Evolutionary conservation across 2,888 invertebrate species (phyloP), one percentile per base, ranked within the genome.

Genomic region (Drosophila algonquin): DNA sequence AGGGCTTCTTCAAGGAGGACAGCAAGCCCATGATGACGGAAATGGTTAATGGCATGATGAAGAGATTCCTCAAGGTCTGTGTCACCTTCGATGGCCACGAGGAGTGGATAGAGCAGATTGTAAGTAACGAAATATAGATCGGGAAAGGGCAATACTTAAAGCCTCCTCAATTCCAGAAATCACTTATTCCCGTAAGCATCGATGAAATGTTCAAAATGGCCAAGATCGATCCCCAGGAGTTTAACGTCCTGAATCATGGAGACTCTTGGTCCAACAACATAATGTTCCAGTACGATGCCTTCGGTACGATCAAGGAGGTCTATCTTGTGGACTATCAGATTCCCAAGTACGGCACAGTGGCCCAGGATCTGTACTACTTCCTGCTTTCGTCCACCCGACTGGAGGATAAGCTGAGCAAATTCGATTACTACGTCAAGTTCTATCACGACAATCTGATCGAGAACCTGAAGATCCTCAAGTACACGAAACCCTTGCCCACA

Each of bases 311-410:
- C 8, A 78, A 79, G 5, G 82, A 91, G 18, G 81, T 85, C 0
- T 80, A 81, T 3, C 73, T 92, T 30, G 77, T 91, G 2, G 91
- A 92, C 55, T 90, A 81, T 44, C 91, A 92, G 63, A 27, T 91
- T 40, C 73, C 76, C 2, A 86, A 76, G 55, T 91, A 81, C 58
- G 88, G 87, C 4, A 65, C 86, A 10, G 89, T 91, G 0, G 88
- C 89, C 0, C 76, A 89, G 27, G 92, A 92, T 67, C 75, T 92
- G 45, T 76, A 79, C 10, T 90, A 89, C 46, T 89, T 92, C 8
- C 58, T 92, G 7, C 12, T 92, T 3, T 87, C 91, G 0, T 92
- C 92, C 0, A 79, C 90, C 0, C 77, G 65, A n/a, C 73, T 87
- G 30, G 89, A 91, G 9, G 75, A 90, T 9, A 91, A 91, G 47